Base-by-base conservation (phyloP, 2,888 invertebrate species). In the Hanleya hanleyi region DNA sequence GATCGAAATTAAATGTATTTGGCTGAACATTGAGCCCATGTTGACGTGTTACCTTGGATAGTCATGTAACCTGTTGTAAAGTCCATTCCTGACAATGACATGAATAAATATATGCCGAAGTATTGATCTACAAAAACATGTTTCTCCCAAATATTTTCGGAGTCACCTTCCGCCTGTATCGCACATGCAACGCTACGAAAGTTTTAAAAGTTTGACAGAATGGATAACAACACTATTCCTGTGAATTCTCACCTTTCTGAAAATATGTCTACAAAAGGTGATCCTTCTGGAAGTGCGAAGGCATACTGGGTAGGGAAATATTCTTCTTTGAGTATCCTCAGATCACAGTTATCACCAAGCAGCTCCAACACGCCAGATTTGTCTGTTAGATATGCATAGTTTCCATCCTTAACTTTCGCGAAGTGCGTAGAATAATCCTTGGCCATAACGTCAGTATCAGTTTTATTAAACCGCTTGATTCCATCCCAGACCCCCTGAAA, bases 281-380 rank as follows among this genome's bases (percentile, higher is more conserved):
- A 57, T 57, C 57, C 57, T 57, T 57, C 57, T 57, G 57, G 57
- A 15, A 57, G 29, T 18, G 57, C 57, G 29, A 57, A 57, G 1
- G 57, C 57, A 57, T 57, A 57, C 32, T 57, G 57, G 9, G 57
- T 57, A 15, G 57, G 57, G 57, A 57, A 57, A 32, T 29, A 57
- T 57, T 57, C 57, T 57, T 57, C 57, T 26, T 57, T 57, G 29
- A 57, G 32, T 57, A 57, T 22, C 29, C 29, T 57, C 2, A 57
- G 32, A 15, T 57, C 32, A 26, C 57, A 57, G 32, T 57, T 57
- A 15, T 22, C 26, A 26, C 57, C 29, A 2, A 57, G 32, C 26
- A 57, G 29, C 2, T 57, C 57, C 4, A 57, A 26, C 26, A 57
- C 57, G 15, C 57, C 57, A 22, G 57, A 57, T 26, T 57, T 57